Evolutionary conservation across 2,797 vertebrate genomes (phyloP).

Genomic region (Anniella stebbinsi): DNA sequence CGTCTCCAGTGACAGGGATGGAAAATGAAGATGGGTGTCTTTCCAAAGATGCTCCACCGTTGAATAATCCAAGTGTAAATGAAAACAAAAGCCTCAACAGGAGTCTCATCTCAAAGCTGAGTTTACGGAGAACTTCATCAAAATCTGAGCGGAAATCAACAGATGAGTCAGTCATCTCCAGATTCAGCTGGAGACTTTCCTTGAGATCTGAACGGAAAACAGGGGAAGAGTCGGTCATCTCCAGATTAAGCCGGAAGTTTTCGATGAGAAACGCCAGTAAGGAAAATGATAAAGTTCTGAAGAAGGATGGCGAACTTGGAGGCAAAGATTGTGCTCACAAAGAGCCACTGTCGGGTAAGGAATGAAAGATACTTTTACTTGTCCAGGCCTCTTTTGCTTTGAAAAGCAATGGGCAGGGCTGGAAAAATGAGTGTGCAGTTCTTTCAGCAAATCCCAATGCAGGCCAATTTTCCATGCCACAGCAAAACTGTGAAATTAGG

Average conservation of each 20-base stretch:
- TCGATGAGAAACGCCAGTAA: neutral
- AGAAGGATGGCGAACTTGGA: neutral
- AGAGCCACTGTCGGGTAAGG: conserved; percentile 21
- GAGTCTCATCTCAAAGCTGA: conserved; percentile 49
- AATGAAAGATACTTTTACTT: neutral
- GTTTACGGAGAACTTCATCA: conserved; percentile 28
- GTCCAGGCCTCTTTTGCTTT: neutral
- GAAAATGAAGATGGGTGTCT: neutral
- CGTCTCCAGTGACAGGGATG: neutral
- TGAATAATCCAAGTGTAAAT: fast-evolving
- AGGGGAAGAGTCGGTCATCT: neutral
- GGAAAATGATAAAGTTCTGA: too few species aligned
- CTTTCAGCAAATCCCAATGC: neutral
- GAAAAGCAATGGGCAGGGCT: neutral
- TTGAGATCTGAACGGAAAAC: neutral
- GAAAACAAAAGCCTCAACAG: conserved; percentile 50
- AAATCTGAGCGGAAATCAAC: neutral
- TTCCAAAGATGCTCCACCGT: conserved; percentile 28
- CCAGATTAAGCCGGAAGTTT: conserved; percentile 18
- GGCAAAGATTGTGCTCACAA: neutral
- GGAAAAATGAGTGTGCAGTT: neutral
- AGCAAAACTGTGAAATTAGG: neutral
- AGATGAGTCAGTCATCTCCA: conserved; percentile 15
- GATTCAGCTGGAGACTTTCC: conserved; percentile 16
- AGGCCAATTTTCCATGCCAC: neutral